These are phyloP conservation scores for Corella eumyota DNA, from an alignment of 23 tunicate genomes.

Conservation along the genomic window DNA sequence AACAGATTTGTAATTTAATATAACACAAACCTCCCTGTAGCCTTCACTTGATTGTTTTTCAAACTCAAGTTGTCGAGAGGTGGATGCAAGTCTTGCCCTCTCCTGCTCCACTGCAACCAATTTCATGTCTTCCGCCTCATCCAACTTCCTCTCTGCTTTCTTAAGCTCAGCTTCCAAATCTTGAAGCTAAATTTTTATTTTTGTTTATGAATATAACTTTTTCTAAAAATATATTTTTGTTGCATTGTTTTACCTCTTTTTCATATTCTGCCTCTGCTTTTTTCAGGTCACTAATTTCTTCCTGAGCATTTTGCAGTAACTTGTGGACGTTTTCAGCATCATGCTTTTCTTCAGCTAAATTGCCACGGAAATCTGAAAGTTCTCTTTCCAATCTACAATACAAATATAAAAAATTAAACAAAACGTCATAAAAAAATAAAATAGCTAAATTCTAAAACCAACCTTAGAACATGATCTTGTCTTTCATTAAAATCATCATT, in stretches of 20 bases:
- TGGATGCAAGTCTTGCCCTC: slow-evolving; percentile 26
- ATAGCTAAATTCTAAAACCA: neutral
- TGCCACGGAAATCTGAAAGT: neutral
- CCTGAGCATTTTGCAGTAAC: no score
- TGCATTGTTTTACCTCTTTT: neutral
- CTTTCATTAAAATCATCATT: slow-evolving; percentile 60
- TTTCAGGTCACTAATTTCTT: no score
- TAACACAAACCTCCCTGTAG: slow-evolving; percentile 20
- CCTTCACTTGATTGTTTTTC: slow-evolving; percentile 38
- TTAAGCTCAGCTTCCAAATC: slow-evolving; percentile 41
- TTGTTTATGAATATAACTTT: neutral
- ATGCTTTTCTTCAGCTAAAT: neutral
- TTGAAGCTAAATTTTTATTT: neutral
- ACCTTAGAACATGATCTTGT: slow-evolving; percentile 49
- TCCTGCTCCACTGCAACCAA: slow-evolving; percentile 69
- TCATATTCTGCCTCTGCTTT: neutral
- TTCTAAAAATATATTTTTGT: neutral
- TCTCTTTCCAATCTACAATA: slow-evolving; percentile 8
- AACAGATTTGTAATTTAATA: no score
- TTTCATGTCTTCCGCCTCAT: slow-evolving; percentile 25
- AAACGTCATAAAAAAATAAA: no score
- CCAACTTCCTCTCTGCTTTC: slow-evolving; percentile 28
- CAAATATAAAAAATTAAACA: no score
- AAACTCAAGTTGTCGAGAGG: slow-evolving; percentile 46
- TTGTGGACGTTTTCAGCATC: no score